A percentile compares a stretch with the other conserved stretches of the same genome.
These are phyloP conservation scores for Syngnathus scovelli DNA, from an alignment of 2,113 vertebrate genomes.

Conservation along the genomic window DNA sequence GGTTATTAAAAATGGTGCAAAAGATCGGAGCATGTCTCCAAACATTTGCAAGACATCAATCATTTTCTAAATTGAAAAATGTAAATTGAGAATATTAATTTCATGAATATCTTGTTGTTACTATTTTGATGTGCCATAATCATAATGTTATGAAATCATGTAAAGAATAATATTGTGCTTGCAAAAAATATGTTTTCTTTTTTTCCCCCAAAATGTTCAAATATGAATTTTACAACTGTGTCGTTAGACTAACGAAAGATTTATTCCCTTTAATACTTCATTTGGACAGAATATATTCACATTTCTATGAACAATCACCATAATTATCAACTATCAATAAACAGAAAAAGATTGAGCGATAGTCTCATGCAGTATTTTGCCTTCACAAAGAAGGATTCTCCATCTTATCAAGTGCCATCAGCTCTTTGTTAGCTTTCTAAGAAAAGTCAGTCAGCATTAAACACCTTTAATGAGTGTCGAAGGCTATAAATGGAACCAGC, in stretches of 20 bases:
- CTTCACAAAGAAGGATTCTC: conserved; percentile 2
- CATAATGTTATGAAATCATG: background rate
- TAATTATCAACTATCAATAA: background rate
- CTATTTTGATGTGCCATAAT: background rate
- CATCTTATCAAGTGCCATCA: conserved; percentile 5
- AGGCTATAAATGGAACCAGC: conserved; percentile 59
- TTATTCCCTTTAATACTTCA: background rate
- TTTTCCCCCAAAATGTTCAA: background rate
- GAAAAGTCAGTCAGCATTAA: conserved; percentile 43
- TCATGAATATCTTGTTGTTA: background rate
- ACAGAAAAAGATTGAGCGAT: background rate
- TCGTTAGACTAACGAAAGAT: background rate
- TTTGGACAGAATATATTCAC: background rate
- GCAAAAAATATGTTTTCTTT: background rate
- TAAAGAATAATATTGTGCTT: background rate
- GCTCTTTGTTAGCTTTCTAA: conserved; percentile 29
- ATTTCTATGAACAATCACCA: background rate
- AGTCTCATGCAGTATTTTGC: background rate
- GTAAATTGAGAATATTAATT: background rate
- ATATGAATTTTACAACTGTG: background rate
- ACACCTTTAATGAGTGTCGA: conserved; percentile 62
- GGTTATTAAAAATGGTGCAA: background rate
- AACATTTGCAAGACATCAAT: background rate
- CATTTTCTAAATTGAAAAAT: background rate
- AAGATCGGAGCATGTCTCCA: background rate